Evolutionary conservation across 2,888 invertebrate species (phyloP).

Genomic region (Latrodectus elegans): DNA sequence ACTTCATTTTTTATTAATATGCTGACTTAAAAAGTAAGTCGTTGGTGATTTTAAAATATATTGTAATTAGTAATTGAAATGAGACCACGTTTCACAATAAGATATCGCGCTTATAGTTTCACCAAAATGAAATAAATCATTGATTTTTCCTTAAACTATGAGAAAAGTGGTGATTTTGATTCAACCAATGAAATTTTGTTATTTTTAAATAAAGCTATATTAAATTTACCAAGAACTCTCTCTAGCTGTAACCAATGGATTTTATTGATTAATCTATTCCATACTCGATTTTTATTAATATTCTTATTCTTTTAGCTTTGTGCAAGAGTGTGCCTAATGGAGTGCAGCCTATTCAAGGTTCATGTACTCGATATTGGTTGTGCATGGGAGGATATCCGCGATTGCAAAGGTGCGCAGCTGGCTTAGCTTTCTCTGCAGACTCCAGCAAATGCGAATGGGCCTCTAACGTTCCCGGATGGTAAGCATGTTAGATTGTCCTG

Average conservation of each 20-base stretch:
- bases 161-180: not conserved
- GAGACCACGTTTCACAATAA: too few relatives aligned
- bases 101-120: too few relatives aligned
- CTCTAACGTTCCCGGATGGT: conserved; percentile 71
- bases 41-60: too few relatives aligned
- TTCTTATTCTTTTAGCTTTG: conserved; percentile 80
- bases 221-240: not conserved
- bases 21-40: too few relatives aligned
- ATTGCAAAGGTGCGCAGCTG: conserved; percentile 83
- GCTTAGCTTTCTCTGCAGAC: conserved; percentile 71
- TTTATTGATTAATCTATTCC: not conserved
- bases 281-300: not conserved
- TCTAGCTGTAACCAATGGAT: not conserved
- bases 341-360: conserved; percentile 91
- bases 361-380: conserved; percentile 95
- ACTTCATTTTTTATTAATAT: too few relatives aligned
- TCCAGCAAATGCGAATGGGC: conserved; percentile 70
- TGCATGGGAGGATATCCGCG: conserved; percentile 95
- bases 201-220: not conserved
- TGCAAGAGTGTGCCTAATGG: conserved; percentile 94
- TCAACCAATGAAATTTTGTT: not conserved
- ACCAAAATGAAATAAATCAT: not conserved
- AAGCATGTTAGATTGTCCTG: conserved; percentile 4
- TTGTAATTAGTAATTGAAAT: too few relatives aligned
- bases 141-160: not conserved